Conservation (phyloP, 1,140 invertebrate species). For the Zaprionus vittiger region DNA sequence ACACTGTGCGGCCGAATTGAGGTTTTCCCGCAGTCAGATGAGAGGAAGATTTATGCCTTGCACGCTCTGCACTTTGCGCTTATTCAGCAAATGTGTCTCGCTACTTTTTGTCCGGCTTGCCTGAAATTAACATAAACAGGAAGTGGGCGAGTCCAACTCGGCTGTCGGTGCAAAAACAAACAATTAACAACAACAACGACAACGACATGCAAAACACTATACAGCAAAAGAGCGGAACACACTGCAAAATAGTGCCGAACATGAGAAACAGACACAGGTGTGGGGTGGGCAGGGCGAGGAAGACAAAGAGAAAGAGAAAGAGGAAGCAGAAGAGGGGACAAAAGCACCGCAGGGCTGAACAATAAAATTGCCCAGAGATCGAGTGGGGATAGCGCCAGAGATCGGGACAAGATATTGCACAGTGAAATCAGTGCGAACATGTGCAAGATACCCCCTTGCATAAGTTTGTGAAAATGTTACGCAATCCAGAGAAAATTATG, state of each 20-base stretch:
- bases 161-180: slow-evolving; percentile 45
- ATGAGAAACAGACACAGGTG: slow-evolving; percentile 23
- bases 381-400: not conserved
- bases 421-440: not conserved
- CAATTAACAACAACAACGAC: slow-evolving; percentile 41
- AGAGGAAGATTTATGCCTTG: slow-evolving; percentile 37
- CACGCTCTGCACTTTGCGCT: not conserved
- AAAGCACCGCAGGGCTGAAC: not conserved
- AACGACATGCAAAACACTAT: slow-evolving; percentile 18
- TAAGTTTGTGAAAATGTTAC: not conserved
- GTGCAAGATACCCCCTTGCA: not conserved
- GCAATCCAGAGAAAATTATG: not conserved
- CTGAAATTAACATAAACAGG: slow-evolving; percentile 66
- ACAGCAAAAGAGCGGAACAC: slow-evolving; percentile 9
- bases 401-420: not conserved
- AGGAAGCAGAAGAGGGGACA: not conserved
- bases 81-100: slow-evolving; percentile 26
- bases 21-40: not conserved
- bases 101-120: slow-evolving; percentile 37
- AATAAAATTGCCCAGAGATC: slow-evolving; percentile 1
- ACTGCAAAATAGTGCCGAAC: slow-evolving; percentile 10
- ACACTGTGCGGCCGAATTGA: slow-evolving; percentile 1
- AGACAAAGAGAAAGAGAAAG: not conserved
- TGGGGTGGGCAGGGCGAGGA: not conserved
- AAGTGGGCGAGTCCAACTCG: slow-evolving; percentile 47